These are phyloP conservation scores for Candidula unifasciata DNA, from an alignment of 2,888 invertebrate genomes.

Conservation along the genomic window DNA sequence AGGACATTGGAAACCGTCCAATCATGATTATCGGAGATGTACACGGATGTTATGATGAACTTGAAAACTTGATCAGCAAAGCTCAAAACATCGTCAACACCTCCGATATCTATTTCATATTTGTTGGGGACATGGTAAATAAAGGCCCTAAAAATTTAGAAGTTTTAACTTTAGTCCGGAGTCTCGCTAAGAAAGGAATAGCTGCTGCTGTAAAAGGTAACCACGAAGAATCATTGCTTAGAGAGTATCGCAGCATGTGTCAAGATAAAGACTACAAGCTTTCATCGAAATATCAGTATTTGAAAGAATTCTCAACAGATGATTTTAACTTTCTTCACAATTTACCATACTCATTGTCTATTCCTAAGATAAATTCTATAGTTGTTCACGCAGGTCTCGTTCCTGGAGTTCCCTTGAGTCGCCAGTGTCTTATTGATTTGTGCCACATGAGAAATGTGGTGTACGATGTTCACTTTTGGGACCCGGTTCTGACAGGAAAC, in stretches of 20 bases:
- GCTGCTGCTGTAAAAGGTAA: constrained; percentile 73
- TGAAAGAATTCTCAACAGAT: constrained; percentile 62
- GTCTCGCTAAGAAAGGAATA: constrained; percentile 31
- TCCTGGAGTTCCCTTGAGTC: constrained; percentile 68
- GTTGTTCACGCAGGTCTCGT: constrained; percentile 77
- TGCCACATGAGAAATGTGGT: constrained; percentile 75
- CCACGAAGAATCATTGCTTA: constrained; percentile 74
- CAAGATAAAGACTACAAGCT: constrained; percentile 55
- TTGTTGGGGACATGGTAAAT: constrained; percentile 76
- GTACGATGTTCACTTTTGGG: constrained; percentile 55
- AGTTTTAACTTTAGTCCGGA: constrained; percentile 44
- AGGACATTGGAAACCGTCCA: constrained; percentile 56
- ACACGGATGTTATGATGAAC: constrained; percentile 77
- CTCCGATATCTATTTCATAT: constrained; percentile 62
- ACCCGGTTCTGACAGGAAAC: constrained; percentile 56
- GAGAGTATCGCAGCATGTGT: constrained; percentile 59
- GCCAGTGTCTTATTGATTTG: constrained; percentile 68
- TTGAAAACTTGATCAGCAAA: constrained; percentile 66
- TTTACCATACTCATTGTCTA: constrained; percentile 75
- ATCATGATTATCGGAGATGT: constrained; percentile 77
- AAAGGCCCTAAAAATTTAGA: constrained; percentile 75
- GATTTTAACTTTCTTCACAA: constrained; percentile 71
- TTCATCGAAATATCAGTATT: constrained; percentile 70
- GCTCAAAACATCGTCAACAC: constrained; percentile 57
- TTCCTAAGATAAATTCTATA: constrained; percentile 71